A percentile compares a stretch with the other conserved stretches of the same genome.
These are phyloP conservation scores for Whitmania pigra DNA, from an alignment of 1,140 invertebrate genomes.

Conservation along the genomic window DNA sequence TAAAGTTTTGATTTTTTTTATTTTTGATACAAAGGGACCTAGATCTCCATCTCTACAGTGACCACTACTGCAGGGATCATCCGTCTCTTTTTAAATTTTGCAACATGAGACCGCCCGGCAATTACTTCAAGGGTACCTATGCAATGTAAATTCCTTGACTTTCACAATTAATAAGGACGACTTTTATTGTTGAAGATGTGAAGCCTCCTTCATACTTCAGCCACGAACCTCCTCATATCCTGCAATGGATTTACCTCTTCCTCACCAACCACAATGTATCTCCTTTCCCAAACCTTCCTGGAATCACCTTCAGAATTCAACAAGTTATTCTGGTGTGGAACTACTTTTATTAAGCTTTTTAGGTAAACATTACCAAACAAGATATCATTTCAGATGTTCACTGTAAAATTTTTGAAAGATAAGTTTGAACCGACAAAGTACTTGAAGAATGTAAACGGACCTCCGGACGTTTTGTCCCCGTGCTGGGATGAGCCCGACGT, in stretches of 20 bases:
- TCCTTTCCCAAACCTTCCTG: slow-evolving; percentile 55
- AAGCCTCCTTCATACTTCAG: too few species aligned
- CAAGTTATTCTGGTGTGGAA: slow-evolving; percentile 6
- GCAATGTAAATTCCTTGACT: too few species aligned
- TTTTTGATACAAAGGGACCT: slow-evolving; percentile 49
- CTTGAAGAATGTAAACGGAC: too few species aligned
- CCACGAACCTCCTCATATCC: neutral
- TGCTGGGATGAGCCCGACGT: too few species aligned
- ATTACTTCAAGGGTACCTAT: too few species aligned
- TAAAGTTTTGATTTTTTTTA: neutral
- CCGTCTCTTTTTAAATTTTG: slow-evolving; percentile 47
- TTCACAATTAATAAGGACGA: slow-evolving; percentile 25
- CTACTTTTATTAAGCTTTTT: slow-evolving; percentile 9
- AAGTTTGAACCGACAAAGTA: too few species aligned
- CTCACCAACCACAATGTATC: slow-evolving; percentile 11
- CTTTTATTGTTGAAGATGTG: too few species aligned
- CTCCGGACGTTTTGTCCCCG: too few species aligned
- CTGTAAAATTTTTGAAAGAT: too few species aligned
- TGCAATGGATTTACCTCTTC: slow-evolving; percentile 4
- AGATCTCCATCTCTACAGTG: slow-evolving; percentile 54
- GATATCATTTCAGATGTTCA: too few species aligned
- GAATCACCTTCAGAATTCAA: slow-evolving; percentile 37
- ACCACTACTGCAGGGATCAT: slow-evolving; percentile 76
- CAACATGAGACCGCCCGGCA: slow-evolving; percentile 29
- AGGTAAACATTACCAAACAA: neutral